A percentile compares a stretch with the other conserved stretches of the same genome.
These are phyloP conservation scores for Tetheella fluctuosa DNA, from an alignment of 2,888 invertebrate species.

Conservation along the genomic window DNA sequence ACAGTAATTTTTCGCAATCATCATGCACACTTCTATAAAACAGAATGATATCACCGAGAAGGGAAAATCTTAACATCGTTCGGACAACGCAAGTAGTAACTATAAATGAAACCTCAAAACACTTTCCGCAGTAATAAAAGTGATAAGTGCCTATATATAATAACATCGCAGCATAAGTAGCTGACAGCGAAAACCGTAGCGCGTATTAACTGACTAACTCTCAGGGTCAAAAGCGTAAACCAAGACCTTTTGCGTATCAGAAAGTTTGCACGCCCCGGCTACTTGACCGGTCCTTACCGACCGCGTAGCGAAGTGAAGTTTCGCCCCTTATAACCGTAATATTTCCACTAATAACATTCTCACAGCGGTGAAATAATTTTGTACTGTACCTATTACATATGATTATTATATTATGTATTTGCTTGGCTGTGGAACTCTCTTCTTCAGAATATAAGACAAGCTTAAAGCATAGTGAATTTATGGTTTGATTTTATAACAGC, in stretches of 20 bases:
- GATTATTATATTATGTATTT: not conserved
- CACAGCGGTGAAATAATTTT: constrained; percentile 2
- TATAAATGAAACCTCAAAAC: no score
- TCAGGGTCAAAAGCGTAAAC: constrained; percentile 14
- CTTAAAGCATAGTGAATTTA: no score
- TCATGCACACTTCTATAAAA: no score
- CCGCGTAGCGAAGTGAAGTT: not conserved
- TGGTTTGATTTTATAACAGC: no score
- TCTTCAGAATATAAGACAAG: no score
- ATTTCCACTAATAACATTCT: constrained; percentile 14
- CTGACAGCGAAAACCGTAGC: not conserved
- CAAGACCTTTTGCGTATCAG: constrained; percentile 29
- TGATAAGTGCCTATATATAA: constrained; percentile 6
- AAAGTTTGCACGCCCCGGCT: constrained; percentile 30
- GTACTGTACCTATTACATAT: not conserved
- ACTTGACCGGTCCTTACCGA: constrained; percentile 18
- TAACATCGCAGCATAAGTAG: not conserved
- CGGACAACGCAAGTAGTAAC: not conserved
- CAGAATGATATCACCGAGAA: no score
- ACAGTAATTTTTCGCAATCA: no score
- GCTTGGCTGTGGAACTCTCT: no score
- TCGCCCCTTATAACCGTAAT: constrained; percentile 13
- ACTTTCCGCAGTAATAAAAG: constrained; percentile 7
- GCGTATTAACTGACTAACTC: not conserved
- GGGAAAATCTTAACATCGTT: no score